phyloP scores from a whole-genome alignment of 2,113 vertebrate species.

The Colaptes auratus region DNA sequence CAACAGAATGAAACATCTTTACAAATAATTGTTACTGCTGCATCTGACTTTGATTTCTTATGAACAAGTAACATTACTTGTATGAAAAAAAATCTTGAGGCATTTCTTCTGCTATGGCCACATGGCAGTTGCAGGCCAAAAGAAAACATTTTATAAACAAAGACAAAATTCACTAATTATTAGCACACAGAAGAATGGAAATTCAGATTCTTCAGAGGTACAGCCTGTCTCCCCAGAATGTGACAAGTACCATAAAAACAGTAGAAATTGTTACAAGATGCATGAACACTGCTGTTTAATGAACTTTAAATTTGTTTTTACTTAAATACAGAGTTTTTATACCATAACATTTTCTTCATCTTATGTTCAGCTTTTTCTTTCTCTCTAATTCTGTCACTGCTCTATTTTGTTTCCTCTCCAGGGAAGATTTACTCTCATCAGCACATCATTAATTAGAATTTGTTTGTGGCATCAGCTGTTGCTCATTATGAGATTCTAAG shows the following conservation, averaged over 20 bases:
- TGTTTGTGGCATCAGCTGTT: conserved; percentile 36
- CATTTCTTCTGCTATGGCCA: not conserved
- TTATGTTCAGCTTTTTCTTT: not conserved
- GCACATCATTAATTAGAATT: conserved; percentile 41
- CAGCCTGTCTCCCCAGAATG: not conserved
- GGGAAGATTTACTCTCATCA: conserved; percentile 10
- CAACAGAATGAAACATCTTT: not conserved
- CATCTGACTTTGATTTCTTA: not conserved
- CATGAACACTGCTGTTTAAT: not conserved
- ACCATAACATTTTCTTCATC: not conserved
- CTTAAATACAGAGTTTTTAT: not conserved
- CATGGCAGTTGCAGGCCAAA: no score
- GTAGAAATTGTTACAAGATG: not conserved
- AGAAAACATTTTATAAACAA: not conserved
- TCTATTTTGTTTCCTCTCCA: not conserved
- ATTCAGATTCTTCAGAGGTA: not conserved
- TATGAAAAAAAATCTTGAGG: not conserved
- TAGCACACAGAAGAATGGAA: not conserved
- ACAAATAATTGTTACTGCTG: not conserved
- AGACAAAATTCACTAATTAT: not conserved
- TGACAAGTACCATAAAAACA: not conserved
- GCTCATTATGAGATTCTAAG: not conserved
- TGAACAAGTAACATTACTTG: not conserved
- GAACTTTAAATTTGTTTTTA: not conserved
- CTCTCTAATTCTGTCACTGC: not conserved